Percentiles rank a stretch among this genome's conserved stretches.
Conservation (phyloP, 2,113 vertebrate species). For the Hystrix brachyura region DNA sequence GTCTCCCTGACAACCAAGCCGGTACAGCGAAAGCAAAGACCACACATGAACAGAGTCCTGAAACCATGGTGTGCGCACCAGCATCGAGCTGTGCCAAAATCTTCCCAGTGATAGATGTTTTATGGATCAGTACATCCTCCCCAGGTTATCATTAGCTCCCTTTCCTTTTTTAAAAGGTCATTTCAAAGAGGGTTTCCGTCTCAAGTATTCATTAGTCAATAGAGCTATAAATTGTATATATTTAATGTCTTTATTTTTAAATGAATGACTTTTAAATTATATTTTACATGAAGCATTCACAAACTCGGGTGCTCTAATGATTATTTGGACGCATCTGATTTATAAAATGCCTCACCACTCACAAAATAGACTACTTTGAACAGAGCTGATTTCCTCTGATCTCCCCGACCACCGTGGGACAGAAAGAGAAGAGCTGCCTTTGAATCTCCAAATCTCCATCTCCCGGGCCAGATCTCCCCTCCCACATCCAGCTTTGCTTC, state of each 20-base stretch:
- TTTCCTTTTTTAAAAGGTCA: background rate
- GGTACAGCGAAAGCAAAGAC: background rate
- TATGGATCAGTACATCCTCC: background rate
- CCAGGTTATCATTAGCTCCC: background rate
- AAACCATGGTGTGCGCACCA: background rate
- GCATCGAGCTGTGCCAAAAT: background rate
- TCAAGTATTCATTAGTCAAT: background rate
- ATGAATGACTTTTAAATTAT: background rate
- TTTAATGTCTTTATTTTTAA: background rate
- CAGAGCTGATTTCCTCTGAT: background rate
- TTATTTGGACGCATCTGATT: background rate
- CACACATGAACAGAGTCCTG: background rate
- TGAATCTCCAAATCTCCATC: background rate
- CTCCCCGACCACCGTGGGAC: background rate
- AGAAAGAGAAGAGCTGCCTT: background rate
- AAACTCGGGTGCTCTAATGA: background rate
- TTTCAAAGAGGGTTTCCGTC: constrained; percentile 32
- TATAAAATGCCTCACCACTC: background rate
- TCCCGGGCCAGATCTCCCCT: background rate
- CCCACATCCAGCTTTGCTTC: background rate
- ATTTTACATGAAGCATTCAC: constrained; percentile 16
- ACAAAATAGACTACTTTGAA: background rate
- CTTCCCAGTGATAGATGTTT: background rate
- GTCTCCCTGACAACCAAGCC: background rate
- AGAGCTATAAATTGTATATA: background rate